These are phyloP conservation scores for Acromyrmex charruanus DNA, from an alignment of 1,140 invertebrate genomes.

Conservation along the genomic window DNA sequence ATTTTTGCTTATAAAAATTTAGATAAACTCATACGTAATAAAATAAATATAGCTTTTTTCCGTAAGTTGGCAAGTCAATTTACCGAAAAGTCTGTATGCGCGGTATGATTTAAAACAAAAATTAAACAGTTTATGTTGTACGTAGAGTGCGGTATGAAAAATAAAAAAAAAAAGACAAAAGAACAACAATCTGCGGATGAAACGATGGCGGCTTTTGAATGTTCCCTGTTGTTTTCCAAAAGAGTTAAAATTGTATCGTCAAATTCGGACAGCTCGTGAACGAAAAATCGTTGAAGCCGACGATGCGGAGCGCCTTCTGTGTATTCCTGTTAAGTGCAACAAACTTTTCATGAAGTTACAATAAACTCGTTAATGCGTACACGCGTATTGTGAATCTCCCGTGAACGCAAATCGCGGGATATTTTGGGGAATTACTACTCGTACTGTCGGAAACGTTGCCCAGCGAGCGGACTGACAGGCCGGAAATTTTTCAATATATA, in stretches of 20 bases:
- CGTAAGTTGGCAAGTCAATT: slow-evolving; percentile 15
- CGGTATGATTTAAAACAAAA: slow-evolving; percentile 43
- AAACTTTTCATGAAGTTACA: slow-evolving; percentile 44
- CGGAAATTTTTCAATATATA: slow-evolving; percentile 48
- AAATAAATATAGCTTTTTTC: slow-evolving; percentile 35
- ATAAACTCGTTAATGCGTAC: slow-evolving; percentile 52
- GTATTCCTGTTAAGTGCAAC: slow-evolving; percentile 44
- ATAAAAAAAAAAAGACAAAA: slow-evolving; percentile 34
- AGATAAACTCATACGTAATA: background rate
- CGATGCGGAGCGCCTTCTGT: slow-evolving; percentile 26
- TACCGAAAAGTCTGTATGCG: slow-evolving; percentile 6
- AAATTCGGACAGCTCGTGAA: slow-evolving; percentile 38
- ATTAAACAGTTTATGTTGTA: slow-evolving; percentile 48
- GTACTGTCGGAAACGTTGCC: slow-evolving; percentile 18
- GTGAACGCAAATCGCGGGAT: slow-evolving; percentile 10
- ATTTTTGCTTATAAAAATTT: slow-evolving; percentile 4
- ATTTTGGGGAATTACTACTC: slow-evolving; percentile 24
- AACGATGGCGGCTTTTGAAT: slow-evolving; percentile 51
- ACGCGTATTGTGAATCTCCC: slow-evolving; percentile 26
- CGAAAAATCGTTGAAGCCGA: slow-evolving; percentile 39
- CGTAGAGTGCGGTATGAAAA: slow-evolving; percentile 9
- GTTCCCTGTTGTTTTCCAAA: slow-evolving; percentile 42
- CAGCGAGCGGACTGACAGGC: slow-evolving; percentile 12
- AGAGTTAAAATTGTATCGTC: slow-evolving; percentile 55
- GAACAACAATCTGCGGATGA: background rate